A percentile compares a stretch with the other conserved stretches of the same genome.
Conservation (phyloP, 2,113 vertebrate species). For the Cynoglossus semilaevis region DNA sequence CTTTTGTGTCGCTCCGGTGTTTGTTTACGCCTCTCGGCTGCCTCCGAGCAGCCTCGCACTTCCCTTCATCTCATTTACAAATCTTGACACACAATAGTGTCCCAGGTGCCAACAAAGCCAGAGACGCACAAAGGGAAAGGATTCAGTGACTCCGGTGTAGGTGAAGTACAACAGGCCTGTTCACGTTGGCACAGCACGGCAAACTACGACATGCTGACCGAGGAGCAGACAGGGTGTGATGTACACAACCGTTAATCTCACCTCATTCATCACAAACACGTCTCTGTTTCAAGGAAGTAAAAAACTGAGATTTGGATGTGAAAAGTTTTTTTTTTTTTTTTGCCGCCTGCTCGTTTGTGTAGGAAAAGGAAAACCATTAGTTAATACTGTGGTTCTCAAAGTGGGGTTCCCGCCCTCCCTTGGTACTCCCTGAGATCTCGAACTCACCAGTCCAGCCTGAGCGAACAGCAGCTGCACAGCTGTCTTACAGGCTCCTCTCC, state of each 20-base stretch:
- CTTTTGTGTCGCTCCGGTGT: conserved; percentile 52
- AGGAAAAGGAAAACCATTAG: too few relatives aligned
- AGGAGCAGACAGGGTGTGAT: neutral
- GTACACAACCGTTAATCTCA: neutral
- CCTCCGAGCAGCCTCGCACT: conserved; percentile 38
- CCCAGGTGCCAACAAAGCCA: conserved; percentile 30
- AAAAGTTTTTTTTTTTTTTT: too few relatives aligned
- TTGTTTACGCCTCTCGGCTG: conserved; percentile 54
- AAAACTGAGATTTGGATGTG: neutral
- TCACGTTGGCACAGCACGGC: conserved; percentile 12
- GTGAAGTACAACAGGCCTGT: conserved; percentile 21
- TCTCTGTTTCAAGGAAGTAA: too few relatives aligned
- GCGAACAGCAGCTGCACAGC: conserved; percentile 96
- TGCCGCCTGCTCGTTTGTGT: too few relatives aligned
- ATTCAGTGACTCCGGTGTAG: conserved; percentile 24
- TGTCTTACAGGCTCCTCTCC: conserved; percentile 97
- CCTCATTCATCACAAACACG: neutral
- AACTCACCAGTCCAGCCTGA: conserved; percentile 97
- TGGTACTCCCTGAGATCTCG: too few relatives aligned
- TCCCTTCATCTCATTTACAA: conserved; percentile 51
- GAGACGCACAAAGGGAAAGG: conserved; percentile 15
- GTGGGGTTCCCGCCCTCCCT: too few relatives aligned
- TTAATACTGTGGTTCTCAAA: too few relatives aligned
- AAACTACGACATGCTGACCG: conserved; percentile 1
- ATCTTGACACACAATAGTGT: conserved; percentile 41